Conservation (phyloP, 2,113 vertebrate species). For the Etheostoma cragini region DNA sequence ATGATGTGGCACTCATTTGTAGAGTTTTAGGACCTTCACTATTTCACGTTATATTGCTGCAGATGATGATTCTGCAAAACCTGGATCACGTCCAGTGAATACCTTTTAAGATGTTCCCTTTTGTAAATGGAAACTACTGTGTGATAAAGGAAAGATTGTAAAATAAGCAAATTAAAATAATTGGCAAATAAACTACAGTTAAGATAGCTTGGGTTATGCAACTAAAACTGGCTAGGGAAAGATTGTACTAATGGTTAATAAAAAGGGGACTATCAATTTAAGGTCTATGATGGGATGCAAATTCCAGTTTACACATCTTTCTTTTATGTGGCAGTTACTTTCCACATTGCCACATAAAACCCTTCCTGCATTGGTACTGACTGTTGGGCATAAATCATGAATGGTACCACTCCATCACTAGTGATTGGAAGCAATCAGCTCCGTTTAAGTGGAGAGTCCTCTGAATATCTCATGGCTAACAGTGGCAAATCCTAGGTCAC, state of each 20-base stretch:
- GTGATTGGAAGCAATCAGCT: not conserved
- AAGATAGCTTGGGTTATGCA: not conserved
- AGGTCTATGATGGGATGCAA: not conserved
- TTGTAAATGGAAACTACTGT: not conserved
- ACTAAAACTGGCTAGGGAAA: not conserved
- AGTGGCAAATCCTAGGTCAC: constrained; percentile 18
- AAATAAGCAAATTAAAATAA: not conserved
- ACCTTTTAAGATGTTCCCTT: not conserved
- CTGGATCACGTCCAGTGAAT: not conserved
- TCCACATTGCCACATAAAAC: not conserved
- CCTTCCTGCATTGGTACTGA: not conserved
- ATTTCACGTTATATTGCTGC: not conserved
- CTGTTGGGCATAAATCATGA: not conserved
- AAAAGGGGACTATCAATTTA: not conserved
- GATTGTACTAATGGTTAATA: not conserved
- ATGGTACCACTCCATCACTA: not conserved
- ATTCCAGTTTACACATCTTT: not conserved
- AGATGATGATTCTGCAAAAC: not conserved
- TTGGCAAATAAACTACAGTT: not conserved
- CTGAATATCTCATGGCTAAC: not conserved
- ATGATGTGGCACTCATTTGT: not conserved
- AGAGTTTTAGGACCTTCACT: not conserved
- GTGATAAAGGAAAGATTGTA: not conserved
- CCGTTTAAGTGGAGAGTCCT: not conserved
- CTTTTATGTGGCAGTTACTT: not conserved